A percentile compares a stretch with the other conserved stretches of the same genome.
These are phyloP conservation scores for Oncorhynchus nerka DNA, from an alignment of 2,113 vertebrate species.

Conservation along the genomic window DNA sequence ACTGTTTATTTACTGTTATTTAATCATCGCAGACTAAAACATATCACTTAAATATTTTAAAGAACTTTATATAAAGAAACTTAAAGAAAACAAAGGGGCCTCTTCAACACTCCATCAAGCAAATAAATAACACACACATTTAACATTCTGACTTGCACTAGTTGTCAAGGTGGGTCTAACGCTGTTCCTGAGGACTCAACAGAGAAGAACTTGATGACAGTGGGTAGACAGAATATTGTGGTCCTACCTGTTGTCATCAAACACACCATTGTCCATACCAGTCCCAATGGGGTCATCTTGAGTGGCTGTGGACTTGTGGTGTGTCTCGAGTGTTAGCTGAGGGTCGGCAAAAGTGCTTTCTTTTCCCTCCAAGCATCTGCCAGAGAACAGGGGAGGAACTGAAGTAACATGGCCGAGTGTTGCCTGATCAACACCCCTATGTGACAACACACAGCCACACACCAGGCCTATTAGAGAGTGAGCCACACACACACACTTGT, in stretches of 20 bases:
- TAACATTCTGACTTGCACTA: too few relatives aligned
- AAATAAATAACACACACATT: too few relatives aligned
- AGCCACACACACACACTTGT: slow-evolving; percentile 9
- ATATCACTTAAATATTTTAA: neutral
- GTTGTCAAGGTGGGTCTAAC: too few relatives aligned
- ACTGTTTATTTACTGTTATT: neutral
- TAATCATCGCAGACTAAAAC: neutral
- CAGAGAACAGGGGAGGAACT: slow-evolving; percentile 66
- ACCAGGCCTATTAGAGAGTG: slow-evolving; percentile 44
- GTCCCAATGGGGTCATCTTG: slow-evolving; percentile 46
- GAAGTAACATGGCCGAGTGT: slow-evolving; percentile 31
- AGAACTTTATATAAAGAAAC: neutral
- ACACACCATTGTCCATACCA: slow-evolving; percentile 31
- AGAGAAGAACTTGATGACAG: too few relatives aligned
- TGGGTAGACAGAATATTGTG: neutral
- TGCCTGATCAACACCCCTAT: slow-evolving; percentile 46
- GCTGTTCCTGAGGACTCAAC: neutral
- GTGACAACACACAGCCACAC: slow-evolving; percentile 27
- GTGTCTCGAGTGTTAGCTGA: slow-evolving; percentile 14
- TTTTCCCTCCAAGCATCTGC: slow-evolving; percentile 56
- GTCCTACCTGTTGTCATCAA: slow-evolving; percentile 59
- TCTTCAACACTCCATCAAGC: too few relatives aligned
- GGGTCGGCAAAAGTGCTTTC: slow-evolving; percentile 28
- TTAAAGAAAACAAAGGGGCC: too few relatives aligned
- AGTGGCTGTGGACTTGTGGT: neutral